A percentile compares a stretch with the other conserved stretches of the same genome.
These are phyloP conservation scores for Macheiramphus alcinus DNA, from an alignment of 2,113 vertebrate species.

Conservation along the genomic window DNA sequence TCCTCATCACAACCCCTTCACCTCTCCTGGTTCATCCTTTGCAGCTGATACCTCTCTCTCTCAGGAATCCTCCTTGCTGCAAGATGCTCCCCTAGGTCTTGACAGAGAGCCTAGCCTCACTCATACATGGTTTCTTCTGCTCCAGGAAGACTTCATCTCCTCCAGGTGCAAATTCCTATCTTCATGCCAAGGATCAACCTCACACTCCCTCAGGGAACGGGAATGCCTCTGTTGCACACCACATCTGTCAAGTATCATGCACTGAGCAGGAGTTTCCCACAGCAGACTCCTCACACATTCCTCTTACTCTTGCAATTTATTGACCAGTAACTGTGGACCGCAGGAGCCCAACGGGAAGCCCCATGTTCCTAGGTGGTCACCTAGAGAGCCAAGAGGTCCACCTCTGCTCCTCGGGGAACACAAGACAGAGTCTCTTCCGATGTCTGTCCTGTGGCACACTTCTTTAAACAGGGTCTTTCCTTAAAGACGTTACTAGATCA, in stretches of 20 bases:
- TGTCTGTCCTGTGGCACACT: not conserved
- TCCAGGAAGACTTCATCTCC: not conserved
- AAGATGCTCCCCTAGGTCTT: not conserved
- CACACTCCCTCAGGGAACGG: not conserved
- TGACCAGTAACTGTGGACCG: not conserved
- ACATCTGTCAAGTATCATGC: not conserved
- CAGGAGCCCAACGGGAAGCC: not conserved
- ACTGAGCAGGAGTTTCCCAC: not conserved
- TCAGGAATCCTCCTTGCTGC: not conserved
- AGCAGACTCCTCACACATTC: not conserved
- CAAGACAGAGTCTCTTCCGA: too few relatives aligned
- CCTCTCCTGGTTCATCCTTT: not conserved
- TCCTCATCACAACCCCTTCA: not conserved
- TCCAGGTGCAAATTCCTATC: not conserved
- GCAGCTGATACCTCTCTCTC: not conserved
- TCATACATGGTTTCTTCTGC: not conserved
- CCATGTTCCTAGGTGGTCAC: not conserved
- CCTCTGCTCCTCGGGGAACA: not conserved
- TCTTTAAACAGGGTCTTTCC: not conserved
- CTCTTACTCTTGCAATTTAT: not conserved
- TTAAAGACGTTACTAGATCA: not conserved
- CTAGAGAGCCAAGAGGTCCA: not conserved
- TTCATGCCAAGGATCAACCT: not conserved
- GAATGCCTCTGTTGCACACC: not conserved
- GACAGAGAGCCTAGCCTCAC: not conserved